Evolutionary conservation across 2,113 vertebrate genomes (phyloP).

Genomic region (Cromileptes altivelis): DNA sequence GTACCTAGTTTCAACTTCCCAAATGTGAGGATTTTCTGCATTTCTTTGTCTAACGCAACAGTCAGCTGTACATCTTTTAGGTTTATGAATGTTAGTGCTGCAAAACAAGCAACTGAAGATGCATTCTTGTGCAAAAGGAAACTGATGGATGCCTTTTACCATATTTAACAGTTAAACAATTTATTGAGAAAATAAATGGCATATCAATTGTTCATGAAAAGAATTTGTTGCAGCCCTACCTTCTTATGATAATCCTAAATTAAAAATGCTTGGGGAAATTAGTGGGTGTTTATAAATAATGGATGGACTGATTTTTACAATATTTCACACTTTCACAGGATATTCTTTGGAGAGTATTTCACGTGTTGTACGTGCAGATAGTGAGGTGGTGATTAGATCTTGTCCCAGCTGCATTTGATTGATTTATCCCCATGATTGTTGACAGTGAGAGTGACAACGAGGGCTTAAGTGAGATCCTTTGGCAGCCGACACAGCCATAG

Average conservation of each 20-base stretch:
- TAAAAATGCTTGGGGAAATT: neutral
- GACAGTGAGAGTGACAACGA: constrained; percentile 57
- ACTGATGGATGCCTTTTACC: neutral
- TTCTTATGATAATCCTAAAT: neutral
- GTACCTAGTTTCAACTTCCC: neutral
- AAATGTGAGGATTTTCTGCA: neutral
- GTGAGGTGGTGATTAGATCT: constrained; percentile 37
- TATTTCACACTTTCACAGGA: neutral
- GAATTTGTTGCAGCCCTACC: neutral
- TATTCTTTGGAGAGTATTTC: neutral
- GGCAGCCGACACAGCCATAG: constrained; percentile 49
- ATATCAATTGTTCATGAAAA: neutral
- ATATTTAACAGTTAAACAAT: neutral
- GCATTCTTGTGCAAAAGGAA: neutral
- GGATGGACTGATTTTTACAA: neutral
- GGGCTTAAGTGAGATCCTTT: constrained; percentile 69
- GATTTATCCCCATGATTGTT: constrained; percentile 65
- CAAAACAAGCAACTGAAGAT: neutral
- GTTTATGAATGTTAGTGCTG: neutral
- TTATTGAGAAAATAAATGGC: neutral
- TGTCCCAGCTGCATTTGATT: constrained; percentile 58
- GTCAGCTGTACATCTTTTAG: too few species aligned
- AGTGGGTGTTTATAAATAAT: neutral
- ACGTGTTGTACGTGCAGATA: neutral
- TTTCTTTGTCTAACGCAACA: neutral